A percentile compares a stretch with the other conserved stretches of the same genome.
Evolutionary conservation across 1,140 invertebrate genomes (phyloP).

Genomic region (Drosophila subpulchrella): DNA sequence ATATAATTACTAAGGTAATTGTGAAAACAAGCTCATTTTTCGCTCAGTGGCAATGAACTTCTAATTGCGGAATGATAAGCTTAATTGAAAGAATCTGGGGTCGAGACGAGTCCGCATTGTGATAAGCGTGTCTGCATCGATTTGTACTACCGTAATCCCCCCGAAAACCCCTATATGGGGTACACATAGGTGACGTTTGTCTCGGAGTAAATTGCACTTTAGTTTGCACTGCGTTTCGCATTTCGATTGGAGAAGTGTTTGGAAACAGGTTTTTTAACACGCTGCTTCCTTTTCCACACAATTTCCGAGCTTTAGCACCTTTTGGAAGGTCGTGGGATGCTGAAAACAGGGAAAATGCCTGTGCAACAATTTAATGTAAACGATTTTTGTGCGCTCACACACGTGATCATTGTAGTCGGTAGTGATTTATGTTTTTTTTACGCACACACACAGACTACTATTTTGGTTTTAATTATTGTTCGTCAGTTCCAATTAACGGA

Average conservation of each 20-base stretch:
- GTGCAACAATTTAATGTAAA: slow-evolving; percentile 40
- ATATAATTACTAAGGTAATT: slow-evolving; percentile 45
- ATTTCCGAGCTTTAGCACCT: slow-evolving; percentile 58
- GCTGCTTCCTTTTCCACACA: slow-evolving; percentile 48
- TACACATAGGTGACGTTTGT: neutral
- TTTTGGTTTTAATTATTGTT: slow-evolving; percentile 48
- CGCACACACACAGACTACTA: slow-evolving; percentile 20
- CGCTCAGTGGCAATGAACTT: slow-evolving; percentile 45
- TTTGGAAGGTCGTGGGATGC: slow-evolving; percentile 59
- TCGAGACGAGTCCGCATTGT: slow-evolving; percentile 20
- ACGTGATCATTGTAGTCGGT: slow-evolving; percentile 58
- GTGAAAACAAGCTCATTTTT: slow-evolving; percentile 19
- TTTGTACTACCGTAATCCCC: neutral
- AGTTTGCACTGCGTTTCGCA: slow-evolving; percentile 27
- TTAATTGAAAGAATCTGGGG: slow-evolving; percentile 28
- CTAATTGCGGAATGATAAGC: slow-evolving; percentile 29
- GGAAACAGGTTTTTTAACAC: slow-evolving; percentile 20
- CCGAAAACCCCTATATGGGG: neutral
- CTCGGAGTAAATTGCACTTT: slow-evolving; percentile 22
- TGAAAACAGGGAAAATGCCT: slow-evolving; percentile 23
- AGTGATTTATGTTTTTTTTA: slow-evolving; percentile 62
- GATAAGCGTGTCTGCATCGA: slow-evolving; percentile 42
- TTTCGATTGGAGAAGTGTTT: slow-evolving; percentile 17
- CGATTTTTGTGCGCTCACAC: slow-evolving; percentile 37
- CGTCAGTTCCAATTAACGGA: slow-evolving; percentile 63